Evolutionary conservation across 2,113 vertebrate genomes (phyloP).

Genomic region (Gallinago media): DNA sequence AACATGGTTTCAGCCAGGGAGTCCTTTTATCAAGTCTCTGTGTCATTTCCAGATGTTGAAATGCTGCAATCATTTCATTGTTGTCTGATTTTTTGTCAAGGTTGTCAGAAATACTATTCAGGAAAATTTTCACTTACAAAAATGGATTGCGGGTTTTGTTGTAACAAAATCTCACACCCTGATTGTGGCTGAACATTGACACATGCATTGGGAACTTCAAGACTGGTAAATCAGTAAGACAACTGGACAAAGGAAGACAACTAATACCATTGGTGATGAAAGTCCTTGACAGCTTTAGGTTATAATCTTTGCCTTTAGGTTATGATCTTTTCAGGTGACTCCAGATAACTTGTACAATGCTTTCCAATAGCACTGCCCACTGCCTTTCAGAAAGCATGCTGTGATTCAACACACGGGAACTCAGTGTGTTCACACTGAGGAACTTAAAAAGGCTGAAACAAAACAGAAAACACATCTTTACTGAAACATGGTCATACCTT

Average conservation of each 20-base stretch:
- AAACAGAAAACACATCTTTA: neutral
- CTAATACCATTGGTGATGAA: neutral
- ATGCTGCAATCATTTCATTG: neutral
- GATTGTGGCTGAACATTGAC: neutral
- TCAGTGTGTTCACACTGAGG: neutral
- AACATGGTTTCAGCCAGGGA: neutral
- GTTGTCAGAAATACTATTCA: neutral
- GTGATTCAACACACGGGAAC: neutral
- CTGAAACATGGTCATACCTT: neutral
- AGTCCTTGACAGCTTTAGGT: neutral
- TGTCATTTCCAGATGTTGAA: neutral
- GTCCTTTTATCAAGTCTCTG: neutral
- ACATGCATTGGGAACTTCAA: neutral
- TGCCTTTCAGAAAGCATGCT: neutral
- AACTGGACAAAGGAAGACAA: neutral
- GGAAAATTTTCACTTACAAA: neutral
- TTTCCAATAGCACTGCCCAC: neutral
- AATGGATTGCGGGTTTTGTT: neutral
- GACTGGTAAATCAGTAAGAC: neutral
- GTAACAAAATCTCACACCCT: neutral
- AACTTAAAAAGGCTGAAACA: neutral
- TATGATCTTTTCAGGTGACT: neutral
- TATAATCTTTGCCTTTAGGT: neutral
- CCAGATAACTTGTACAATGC: neutral
- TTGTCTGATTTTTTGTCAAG: neutral